Evolutionary conservation across 1,140 invertebrate species (phyloP).

Genomic region (Diprion similis): DNA sequence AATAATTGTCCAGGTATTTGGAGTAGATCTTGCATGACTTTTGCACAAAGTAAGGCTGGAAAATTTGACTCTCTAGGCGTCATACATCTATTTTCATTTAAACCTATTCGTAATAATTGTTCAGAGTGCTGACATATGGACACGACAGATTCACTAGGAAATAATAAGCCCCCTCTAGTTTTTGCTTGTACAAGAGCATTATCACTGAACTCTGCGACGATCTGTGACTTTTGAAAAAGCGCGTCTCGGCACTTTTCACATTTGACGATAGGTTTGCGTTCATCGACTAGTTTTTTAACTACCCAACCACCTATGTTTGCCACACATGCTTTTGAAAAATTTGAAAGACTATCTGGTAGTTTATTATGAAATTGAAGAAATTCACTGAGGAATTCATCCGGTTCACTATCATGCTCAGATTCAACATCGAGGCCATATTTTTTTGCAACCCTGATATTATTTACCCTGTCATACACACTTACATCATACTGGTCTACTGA

Average conservation of each 20-base stretch:
- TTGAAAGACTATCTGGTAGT: no score
- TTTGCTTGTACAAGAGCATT: slow-evolving; percentile 4
- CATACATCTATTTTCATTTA: not conserved
- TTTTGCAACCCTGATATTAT: slow-evolving; percentile 19
- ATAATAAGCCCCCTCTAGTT: slow-evolving; percentile 15
- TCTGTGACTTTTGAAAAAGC: not conserved
- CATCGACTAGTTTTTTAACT: slow-evolving; percentile 12
- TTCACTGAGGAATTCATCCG: no score
- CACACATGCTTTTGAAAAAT: no score
- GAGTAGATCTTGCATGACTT: slow-evolving; percentile 11
- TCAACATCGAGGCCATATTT: slow-evolving; percentile 23
- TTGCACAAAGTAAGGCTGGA: slow-evolving; percentile 8
- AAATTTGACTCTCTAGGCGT: not conserved
- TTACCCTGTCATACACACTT: not conserved
- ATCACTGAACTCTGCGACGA: no score
- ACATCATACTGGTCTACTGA: slow-evolving; percentile 1
- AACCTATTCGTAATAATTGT: not conserved
- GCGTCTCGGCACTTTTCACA: slow-evolving; percentile 23
- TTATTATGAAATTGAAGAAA: no score
- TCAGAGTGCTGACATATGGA: slow-evolving; percentile 9
- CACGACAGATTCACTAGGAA: slow-evolving; percentile 14
- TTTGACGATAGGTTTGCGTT: slow-evolving; percentile 6
- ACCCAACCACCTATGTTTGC: no score
- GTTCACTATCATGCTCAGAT: no score
- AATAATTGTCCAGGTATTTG: slow-evolving; percentile 13